These are phyloP conservation scores for Gymnothorax reevesii DNA, from an alignment of 2,797 vertebrate genomes.

Conservation along the genomic window DNA sequence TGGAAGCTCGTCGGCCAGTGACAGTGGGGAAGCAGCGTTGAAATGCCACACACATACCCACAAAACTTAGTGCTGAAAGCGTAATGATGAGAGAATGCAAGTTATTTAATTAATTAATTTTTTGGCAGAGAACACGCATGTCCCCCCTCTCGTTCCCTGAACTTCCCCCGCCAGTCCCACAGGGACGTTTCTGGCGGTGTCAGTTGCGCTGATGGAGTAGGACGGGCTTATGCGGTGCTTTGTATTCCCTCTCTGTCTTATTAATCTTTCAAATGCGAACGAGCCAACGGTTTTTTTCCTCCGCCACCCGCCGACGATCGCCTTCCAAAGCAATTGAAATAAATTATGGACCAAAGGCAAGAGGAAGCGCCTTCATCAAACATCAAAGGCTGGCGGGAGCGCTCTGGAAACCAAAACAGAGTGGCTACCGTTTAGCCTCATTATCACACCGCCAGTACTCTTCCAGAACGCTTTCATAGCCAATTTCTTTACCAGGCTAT, in stretches of 20 bases:
- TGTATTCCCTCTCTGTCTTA: slow-evolving; percentile 25
- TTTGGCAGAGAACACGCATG: neutral
- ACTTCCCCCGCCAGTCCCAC: slow-evolving; percentile 57
- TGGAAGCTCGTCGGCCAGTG: neutral
- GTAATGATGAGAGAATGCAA: neutral
- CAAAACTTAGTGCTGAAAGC: neutral
- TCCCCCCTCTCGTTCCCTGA: slow-evolving; percentile 41
- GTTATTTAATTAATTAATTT: neutral
- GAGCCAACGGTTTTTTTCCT: neutral
- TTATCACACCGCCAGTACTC: neutral
- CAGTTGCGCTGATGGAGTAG: slow-evolving; percentile 50
- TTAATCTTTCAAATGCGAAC: slow-evolving; percentile 30
- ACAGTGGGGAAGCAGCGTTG: neutral
- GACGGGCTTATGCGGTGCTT: slow-evolving; percentile 30
- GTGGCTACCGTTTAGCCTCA: slow-evolving; percentile 12
- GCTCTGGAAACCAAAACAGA: slow-evolving; percentile 22
- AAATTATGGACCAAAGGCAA: slow-evolving; percentile 31
- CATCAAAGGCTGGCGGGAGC: slow-evolving; percentile 25
- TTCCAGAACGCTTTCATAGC: neutral
- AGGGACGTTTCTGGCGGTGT: slow-evolving; percentile 53
- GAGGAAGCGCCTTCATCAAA: slow-evolving; percentile 19
- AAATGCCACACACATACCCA: neutral
- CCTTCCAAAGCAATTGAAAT: slow-evolving; percentile 20
- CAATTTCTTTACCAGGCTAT: neutral
- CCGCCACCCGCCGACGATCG: neutral